A percentile compares a stretch with the other conserved stretches of the same genome.
Conservation (phyloP, 2,888 invertebrate genomes). For the Allophyes oxyacanthae region DNA sequence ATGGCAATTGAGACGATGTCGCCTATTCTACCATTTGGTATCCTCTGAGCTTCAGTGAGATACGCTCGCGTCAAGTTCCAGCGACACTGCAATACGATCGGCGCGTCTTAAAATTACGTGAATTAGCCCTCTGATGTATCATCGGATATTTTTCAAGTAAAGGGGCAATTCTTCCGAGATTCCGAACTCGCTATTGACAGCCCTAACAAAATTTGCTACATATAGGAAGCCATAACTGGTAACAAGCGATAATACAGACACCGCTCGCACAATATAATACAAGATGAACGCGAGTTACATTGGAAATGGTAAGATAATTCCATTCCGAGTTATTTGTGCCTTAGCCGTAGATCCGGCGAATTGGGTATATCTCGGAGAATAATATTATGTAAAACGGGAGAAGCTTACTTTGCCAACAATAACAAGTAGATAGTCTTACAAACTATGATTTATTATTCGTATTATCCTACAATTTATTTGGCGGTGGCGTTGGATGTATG, state of each 20-base stretch:
- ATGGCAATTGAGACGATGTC: too few species aligned
- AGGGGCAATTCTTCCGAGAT: constrained; percentile 51
- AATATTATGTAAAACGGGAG: constrained; percentile 62
- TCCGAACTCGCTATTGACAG: constrained; percentile 57
- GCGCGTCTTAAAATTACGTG: too few species aligned
- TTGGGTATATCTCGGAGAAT: constrained; percentile 42
- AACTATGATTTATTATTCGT: constrained; percentile 47
- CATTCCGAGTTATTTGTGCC: constrained; percentile 62
- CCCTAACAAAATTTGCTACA: constrained; percentile 61
- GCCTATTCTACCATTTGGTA: too few species aligned
- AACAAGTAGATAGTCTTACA: constrained; percentile 54
- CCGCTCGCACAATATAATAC: constrained; percentile 61
- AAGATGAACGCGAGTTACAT: constrained; percentile 58
- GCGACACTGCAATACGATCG: too few species aligned
- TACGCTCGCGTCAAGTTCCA: too few species aligned
- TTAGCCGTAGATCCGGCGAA: constrained; percentile 48
- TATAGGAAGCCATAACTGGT: constrained; percentile 59
- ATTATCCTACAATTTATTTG: constrained; percentile 32
- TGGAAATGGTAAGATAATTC: constrained; percentile 66
- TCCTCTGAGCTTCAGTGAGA: too few species aligned
- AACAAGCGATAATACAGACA: constrained; percentile 53
- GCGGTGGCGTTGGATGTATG: too few species aligned
- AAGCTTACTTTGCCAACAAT: constrained; percentile 58
- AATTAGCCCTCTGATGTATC: constrained; percentile 51
- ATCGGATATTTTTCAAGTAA: constrained; percentile 31